Evolutionary conservation across 2,888 invertebrate species (phyloP), one percentile per base, ranked within the genome.

Genomic region (Ochlodes sylvanus): DNA sequence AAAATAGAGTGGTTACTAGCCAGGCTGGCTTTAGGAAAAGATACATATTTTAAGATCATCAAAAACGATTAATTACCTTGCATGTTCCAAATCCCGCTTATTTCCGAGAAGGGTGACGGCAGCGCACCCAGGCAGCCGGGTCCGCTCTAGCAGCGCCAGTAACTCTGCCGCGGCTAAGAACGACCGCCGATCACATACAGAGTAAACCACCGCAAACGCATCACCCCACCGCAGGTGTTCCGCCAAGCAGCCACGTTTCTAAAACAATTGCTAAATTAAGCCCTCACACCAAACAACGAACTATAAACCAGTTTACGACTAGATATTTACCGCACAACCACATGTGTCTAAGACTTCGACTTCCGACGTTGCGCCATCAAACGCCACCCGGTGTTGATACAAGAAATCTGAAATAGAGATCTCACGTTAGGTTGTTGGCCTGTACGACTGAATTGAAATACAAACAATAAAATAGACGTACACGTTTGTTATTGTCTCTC

Each of bases 211-310:
- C 38, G 97, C 96, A 84, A 97, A 97, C 0, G 97, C 97, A 80
- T 97, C 97, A 34, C 97, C 97, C 97, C 97, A 97, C 78, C 96
- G 94, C 71, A 96, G 94, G 84, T 97, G 96, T 78, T 96, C 96
- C 75, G 96, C 95, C 63, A 96, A 87, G 79, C 96, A 96, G 63
- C 96, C 96, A 76, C 95, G 95, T 89, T 95, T 95, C 96, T 96
- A 76, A 89, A 94, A 63, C 63, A 68, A 34, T 41, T 34, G 10
- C 62, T 66, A 66, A 66, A 66, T 66, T 66, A 60, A 66, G 61
- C 54, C 44, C 32, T 47, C 54, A 42, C 0, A 55, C 55, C 21
- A 67, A 67, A 67, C 61, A 67, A 61, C 38, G 61, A 68, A 68
- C 54, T 61, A 62, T 68, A 68, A 68, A 68, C 38, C 38, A 62